Base-by-base conservation (phyloP, 2,888 invertebrate species). In the Stratiomys singularior region DNA sequence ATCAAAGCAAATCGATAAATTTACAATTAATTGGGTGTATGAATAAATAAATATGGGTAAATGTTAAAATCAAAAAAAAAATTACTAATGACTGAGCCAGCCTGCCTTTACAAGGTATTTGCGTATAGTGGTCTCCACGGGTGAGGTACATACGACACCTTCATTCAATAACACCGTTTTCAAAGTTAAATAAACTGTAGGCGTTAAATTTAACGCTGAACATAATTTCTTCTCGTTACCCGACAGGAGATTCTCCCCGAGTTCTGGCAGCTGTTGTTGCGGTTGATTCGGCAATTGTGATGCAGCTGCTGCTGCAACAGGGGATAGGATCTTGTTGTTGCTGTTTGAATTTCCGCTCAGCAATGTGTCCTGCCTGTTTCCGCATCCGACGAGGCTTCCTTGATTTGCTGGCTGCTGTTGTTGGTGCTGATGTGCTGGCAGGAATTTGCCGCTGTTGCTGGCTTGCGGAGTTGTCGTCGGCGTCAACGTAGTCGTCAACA, bases 181-280 rank as follows among this genome's bases (percentile, higher is more conserved):
- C 86, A 96, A 89, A 2, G 96, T 95, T 82, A 95, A 91, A 89
- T 96, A 97, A 86, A 94, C 95, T 78, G 95, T 92, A 80, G 96
- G 95, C 82, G 94, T 92, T 85, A 97, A 89, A 85, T 94, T 93
- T 84, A 96, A 90, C 78, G 92, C 88, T 76, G 90, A 89, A 87
- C 95, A 96, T 80, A 95, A 87, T 92, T 93, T 91, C 86, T 91
- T 89, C 87, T 93, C 93, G 83, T 91, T 91, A 86, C 88, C 89
- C 82, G 90, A 91, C 83, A 93, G 89, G 85, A 92, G 88, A 86
- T 89, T 90, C 87, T 84, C 87, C 81, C 87, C 87, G 58, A 86
- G 82, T n/a, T 86, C 85, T 77, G 85, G 83, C 15, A 82, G 82
- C 78, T 85, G 85, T 18, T 85, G 81, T 79, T 85, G 85, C 15